These are phyloP conservation scores for Limosa lapponica DNA, from an alignment of 2,797 vertebrate genomes.

Conservation along the genomic window DNA sequence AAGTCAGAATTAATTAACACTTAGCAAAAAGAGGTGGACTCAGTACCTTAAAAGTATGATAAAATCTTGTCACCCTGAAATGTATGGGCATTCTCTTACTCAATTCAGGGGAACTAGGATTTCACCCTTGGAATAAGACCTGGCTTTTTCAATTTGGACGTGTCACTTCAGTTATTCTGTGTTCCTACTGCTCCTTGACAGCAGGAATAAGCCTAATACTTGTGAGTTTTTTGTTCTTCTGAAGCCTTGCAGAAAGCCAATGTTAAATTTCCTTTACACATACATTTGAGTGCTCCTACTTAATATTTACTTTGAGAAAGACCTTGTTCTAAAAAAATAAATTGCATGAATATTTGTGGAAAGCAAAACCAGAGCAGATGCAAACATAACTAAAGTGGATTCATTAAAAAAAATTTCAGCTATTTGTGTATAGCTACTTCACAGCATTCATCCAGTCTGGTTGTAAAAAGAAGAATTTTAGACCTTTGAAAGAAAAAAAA, in stretches of 20 bases:
- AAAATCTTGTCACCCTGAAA: background rate
- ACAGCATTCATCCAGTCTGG: background rate
- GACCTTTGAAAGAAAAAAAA: background rate
- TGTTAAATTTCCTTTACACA: background rate
- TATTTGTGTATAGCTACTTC: background rate
- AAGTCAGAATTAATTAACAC: background rate
- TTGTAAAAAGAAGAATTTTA: background rate
- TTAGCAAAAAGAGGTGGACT: background rate
- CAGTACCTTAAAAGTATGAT: background rate
- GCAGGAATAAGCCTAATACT: background rate
- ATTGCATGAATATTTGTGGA: slow-evolving; percentile 6
- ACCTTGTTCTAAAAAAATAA: background rate
- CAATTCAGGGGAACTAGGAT: background rate
- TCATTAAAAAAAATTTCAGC: background rate
- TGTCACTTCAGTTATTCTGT: background rate
- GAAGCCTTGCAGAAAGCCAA: background rate
- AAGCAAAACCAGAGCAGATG: background rate
- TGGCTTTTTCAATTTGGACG: background rate
- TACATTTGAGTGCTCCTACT: background rate
- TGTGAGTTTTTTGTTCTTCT: background rate
- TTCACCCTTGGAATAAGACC: background rate
- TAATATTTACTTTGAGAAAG: background rate
- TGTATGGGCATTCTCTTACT: background rate
- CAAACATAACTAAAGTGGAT: background rate
- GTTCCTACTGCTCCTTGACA: background rate